A percentile compares a stretch with the other conserved stretches of the same genome.
Evolutionary conservation across 2,113 vertebrate species (phyloP).

Genomic region (Oryzias javanicus): DNA sequence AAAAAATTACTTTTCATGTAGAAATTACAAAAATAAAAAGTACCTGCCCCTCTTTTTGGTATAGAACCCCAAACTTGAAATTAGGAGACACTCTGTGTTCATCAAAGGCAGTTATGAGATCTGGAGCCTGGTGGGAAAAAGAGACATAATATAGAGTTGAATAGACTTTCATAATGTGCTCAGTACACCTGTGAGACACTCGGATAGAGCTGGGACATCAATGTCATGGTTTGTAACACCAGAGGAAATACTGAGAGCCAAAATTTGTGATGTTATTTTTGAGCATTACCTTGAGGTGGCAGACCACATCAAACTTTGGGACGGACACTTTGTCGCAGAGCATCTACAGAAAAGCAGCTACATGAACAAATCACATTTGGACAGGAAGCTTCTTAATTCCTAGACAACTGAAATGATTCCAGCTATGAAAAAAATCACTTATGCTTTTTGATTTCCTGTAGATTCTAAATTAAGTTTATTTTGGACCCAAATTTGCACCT

Average conservation of each 20-base stretch:
- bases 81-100: slow-evolving; percentile 78
- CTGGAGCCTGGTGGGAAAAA: slow-evolving; percentile 68
- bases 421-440: too few relatives aligned
- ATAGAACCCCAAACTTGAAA: slow-evolving; percentile 81
- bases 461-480: too few relatives aligned
- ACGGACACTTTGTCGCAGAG: slow-evolving; percentile 83
- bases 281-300: slow-evolving; percentile 84
- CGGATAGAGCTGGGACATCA: not conserved
- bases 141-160: not conserved
- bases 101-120: slow-evolving; percentile 77
- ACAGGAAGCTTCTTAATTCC: too few relatives aligned
- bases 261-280: not conserved
- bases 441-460: too few relatives aligned
- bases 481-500: too few relatives aligned
- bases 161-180: not conserved
- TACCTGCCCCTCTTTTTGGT: slow-evolving; percentile 77
- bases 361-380: not conserved
- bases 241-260: too few relatives aligned
- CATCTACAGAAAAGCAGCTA: slow-evolving; percentile 67
- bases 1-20: not conserved
- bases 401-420: too few relatives aligned
- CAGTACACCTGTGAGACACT: not conserved
- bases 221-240: not conserved
- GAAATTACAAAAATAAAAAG: not conserved
- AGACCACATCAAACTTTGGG: slow-evolving; percentile 84